Percentiles rank a stretch among this genome's conserved stretches.
phyloP scores from a whole-genome alignment of 2,113 vertebrate genomes.

The Ictalurus punctatus region DNA sequence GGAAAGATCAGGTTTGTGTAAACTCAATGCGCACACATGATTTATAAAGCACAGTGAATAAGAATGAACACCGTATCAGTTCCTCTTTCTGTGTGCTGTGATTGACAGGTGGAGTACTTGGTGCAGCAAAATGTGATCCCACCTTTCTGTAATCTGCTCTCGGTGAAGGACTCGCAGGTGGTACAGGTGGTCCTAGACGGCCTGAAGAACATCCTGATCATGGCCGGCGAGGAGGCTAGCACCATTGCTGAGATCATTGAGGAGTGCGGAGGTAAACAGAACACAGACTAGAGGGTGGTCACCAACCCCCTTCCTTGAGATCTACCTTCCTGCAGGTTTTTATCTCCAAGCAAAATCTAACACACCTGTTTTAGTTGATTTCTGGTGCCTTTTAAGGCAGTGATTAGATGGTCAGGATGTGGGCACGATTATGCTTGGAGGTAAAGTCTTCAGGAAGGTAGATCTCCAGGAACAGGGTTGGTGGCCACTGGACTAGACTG shows the following conservation, averaged over 20 bases:
- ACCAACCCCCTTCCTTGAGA: too few species aligned
- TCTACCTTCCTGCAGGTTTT: too few species aligned
- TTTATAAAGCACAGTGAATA: neutral
- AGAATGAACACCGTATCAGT: neutral
- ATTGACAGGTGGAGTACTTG: constrained; percentile 91
- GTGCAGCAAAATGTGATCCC: constrained; percentile 97
- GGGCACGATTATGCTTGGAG: too few species aligned
- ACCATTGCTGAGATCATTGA: constrained; percentile 98
- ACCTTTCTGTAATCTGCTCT: constrained; percentile 93
- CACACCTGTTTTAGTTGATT: too few species aligned
- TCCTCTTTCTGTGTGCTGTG: constrained; percentile 28
- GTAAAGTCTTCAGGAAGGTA: too few species aligned
- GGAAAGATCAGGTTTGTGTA: constrained; percentile 93
- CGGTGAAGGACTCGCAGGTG: constrained; percentile 98
- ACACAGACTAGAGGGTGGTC: neutral
- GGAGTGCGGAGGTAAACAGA: constrained; percentile 88
- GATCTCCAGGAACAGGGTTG: too few species aligned
- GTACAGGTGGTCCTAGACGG: constrained; percentile 98
- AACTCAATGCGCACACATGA: too few species aligned
- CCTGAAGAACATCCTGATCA: constrained; percentile 98
- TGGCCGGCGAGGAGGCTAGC: constrained; percentile 97
- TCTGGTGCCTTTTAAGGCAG: too few species aligned
- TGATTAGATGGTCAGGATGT: too few species aligned
- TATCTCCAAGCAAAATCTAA: too few species aligned
- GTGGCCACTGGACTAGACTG: neutral